These are phyloP conservation scores for Epinephelus malabaricus DNA, from an alignment of 2,797 vertebrate genomes.

Conservation along the genomic window DNA sequence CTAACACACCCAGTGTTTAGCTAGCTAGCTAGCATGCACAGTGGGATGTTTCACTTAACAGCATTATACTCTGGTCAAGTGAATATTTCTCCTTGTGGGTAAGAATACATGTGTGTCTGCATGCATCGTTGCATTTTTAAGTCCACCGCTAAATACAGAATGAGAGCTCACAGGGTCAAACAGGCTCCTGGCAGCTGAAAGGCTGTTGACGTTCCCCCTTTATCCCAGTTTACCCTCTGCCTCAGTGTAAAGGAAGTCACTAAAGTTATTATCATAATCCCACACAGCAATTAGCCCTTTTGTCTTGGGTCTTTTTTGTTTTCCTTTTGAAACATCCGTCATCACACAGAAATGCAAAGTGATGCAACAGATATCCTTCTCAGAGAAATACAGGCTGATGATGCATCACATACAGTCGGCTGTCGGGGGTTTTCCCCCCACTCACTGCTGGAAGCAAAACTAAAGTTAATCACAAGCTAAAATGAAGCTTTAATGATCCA, in stretches of 20 bases:
- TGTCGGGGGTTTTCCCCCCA: constrained; percentile 46
- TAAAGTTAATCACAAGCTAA: constrained; percentile 55
- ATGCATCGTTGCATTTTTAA: constrained; percentile 19
- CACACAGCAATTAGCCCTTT: constrained; percentile 59
- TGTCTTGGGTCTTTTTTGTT: constrained; percentile 41
- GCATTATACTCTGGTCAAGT: constrained; percentile 18
- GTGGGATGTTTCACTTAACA: constrained; percentile 34
- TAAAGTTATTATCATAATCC: constrained; percentile 59
- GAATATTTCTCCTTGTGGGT: constrained; percentile 20
- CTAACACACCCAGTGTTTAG: constrained; percentile 50
- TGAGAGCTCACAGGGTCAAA: constrained; percentile 32
- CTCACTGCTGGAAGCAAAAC: constrained; percentile 52
- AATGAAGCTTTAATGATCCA: constrained; percentile 60
- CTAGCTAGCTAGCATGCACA: constrained; percentile 33
- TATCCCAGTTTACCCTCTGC: constrained; percentile 34
- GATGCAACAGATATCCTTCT: constrained; percentile 75
- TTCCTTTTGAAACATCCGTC: constrained; percentile 63
- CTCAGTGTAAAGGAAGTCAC: constrained; percentile 37
- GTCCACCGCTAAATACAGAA: constrained; percentile 22
- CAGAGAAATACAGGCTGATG: constrained; percentile 61
- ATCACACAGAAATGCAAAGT: constrained; percentile 70
- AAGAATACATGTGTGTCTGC: constrained; percentile 5
- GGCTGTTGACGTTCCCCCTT: constrained; percentile 10
- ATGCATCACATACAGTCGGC: constrained; percentile 41
- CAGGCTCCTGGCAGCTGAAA: constrained; percentile 19